phyloP scores from a whole-genome alignment of 1,140 invertebrate genomes.

The Parasteatoda tepidariorum region DNA sequence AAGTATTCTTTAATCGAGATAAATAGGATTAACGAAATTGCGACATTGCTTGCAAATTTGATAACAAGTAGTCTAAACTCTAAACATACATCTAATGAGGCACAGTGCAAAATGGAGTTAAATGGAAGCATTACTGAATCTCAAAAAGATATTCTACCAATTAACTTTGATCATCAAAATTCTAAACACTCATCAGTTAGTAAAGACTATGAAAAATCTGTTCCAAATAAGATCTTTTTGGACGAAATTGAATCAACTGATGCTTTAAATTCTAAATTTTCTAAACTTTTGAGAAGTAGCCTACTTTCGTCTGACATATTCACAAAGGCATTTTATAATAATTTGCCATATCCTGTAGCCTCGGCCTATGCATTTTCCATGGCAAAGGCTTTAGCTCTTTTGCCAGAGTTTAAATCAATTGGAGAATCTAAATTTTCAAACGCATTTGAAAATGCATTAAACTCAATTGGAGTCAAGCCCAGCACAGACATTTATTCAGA shows the following conservation, averaged over 20 bases:
- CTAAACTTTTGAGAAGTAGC: not conserved
- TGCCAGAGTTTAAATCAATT: not conserved
- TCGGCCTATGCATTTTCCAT: conserved; percentile 50
- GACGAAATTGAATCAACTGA: not conserved
- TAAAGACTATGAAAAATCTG: no score
- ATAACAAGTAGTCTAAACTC: not conserved
- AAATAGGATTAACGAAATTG: conserved; percentile 16
- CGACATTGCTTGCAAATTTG: conserved; percentile 5
- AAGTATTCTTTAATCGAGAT: conserved; percentile 17
- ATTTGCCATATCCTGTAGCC: conserved; percentile 9
- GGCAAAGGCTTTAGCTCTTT: conserved; percentile 6
- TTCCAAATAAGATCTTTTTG: no score
- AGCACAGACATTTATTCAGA: not conserved
- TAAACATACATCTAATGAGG: not conserved
- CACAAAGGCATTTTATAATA: conserved; percentile 17
- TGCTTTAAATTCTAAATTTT: not conserved
- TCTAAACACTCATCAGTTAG: no score
- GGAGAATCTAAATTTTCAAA: conserved; percentile 5
- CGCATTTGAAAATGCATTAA: conserved; percentile 21
- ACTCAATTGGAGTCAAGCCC: not conserved
- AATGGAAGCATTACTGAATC: not conserved
- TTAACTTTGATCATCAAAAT: no score
- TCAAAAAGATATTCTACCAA: not conserved
- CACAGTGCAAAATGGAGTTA: not conserved
- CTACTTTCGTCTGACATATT: conserved; percentile 22